phyloP scores from a whole-genome alignment of 2,113 vertebrate genomes.

The Sturnus vulgaris region DNA sequence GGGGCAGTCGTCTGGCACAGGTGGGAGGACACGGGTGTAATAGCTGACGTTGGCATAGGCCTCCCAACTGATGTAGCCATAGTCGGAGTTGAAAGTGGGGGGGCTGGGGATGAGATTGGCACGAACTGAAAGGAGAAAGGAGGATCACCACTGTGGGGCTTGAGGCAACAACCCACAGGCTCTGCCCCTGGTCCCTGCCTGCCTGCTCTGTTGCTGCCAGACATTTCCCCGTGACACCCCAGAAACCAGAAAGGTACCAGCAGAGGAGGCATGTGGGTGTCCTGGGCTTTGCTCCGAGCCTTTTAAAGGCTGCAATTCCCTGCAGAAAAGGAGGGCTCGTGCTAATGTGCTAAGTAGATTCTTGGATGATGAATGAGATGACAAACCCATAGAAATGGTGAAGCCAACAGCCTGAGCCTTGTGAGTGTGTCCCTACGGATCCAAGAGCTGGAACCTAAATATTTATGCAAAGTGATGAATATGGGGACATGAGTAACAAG shows the following conservation, averaged over 20 bases:
- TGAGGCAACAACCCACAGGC: background rate
- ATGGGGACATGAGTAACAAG: background rate
- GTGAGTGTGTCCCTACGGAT: background rate
- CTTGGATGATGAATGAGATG: background rate
- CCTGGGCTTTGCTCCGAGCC: background rate
- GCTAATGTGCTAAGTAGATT: background rate
- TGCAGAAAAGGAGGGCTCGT: background rate
- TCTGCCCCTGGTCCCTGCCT: background rate
- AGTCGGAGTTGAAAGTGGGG: conserved; percentile 87
- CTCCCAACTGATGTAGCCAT: conserved; percentile 93
- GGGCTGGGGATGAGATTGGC: conserved; percentile 88
- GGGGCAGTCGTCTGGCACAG: conserved; percentile 86
- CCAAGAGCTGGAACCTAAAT: conserved; percentile 44
- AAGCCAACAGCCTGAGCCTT: background rate
- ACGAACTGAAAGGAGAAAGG: conserved; percentile 72
- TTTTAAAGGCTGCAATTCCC: background rate
- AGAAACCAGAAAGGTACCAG: background rate
- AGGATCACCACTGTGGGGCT: background rate
- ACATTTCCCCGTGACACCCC: background rate
- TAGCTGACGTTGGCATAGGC: conserved; percentile 88
- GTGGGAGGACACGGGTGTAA: conserved; percentile 87
- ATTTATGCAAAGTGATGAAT: conserved; percentile 40
- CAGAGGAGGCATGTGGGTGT: fast-evolving
- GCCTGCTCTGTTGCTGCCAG: background rate
- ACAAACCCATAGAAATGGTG: background rate